phyloP scores from a whole-genome alignment of 2,113 vertebrate genomes.

The Electrona antarctica region DNA sequence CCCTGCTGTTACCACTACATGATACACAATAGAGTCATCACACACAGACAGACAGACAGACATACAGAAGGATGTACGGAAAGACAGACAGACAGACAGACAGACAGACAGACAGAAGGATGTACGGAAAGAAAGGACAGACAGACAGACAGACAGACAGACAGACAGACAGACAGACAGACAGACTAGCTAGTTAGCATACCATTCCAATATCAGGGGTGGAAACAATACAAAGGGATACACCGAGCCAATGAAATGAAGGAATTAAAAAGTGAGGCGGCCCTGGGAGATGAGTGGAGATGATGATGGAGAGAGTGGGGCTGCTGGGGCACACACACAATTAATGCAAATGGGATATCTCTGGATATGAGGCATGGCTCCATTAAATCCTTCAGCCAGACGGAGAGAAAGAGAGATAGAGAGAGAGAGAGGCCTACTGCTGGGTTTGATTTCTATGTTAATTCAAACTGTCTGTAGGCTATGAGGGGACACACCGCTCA shows the following conservation, averaged over 20 bases:
- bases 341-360: slow-evolving; percentile 37
- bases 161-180: slow-evolving; percentile 19
- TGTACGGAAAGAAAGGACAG: too few relatives aligned
- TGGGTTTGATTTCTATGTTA: slow-evolving; percentile 52
- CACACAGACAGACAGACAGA: slow-evolving; percentile 25
- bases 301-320: neutral
- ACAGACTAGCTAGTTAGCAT: too few relatives aligned
- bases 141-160: slow-evolving; percentile 29
- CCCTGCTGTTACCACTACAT: slow-evolving; percentile 52
- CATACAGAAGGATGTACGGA: slow-evolving; percentile 6
- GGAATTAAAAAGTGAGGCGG: neutral
- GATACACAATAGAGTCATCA: slow-evolving; percentile 48
- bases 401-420: slow-evolving; percentile 1
- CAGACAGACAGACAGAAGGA: slow-evolving; percentile 10
- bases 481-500: neutral
- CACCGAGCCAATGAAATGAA: neutral
- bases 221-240: slow-evolving; percentile 3
- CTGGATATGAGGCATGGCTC: slow-evolving; percentile 5
- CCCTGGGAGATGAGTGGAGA: neutral
- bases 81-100: slow-evolving; percentile 10
- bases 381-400: slow-evolving; percentile 30
- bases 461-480: slow-evolving; percentile 24
- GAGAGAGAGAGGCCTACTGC: neutral
- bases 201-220: slow-evolving; percentile 31
- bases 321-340: neutral